Percentiles rank a stretch among this genome's conserved stretches.
Evolutionary conservation across 2,888 invertebrate species (phyloP).

Genomic region (Tigriopus californicus): DNA sequence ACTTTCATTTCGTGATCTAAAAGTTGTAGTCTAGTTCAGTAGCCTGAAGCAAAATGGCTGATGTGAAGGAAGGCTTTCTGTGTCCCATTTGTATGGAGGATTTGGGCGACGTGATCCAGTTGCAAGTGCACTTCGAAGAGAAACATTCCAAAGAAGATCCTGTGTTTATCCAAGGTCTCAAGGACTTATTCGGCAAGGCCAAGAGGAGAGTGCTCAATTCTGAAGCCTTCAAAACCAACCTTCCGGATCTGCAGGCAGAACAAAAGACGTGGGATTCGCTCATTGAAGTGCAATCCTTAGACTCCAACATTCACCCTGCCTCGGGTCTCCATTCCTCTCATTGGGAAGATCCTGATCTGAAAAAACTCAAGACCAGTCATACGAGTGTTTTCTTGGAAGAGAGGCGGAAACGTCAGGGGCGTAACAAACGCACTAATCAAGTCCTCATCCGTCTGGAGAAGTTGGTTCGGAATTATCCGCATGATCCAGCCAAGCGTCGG

Average conservation of each 20-base stretch:
- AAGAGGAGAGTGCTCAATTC: slow-evolving; percentile 62
- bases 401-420: slow-evolving; percentile 53
- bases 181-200: slow-evolving; percentile 47
- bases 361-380: slow-evolving; percentile 16
- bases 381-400: neutral
- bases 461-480: slow-evolving; percentile 58
- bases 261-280: neutral
- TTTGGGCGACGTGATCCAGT: slow-evolving; percentile 57
- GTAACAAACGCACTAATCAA: slow-evolving; percentile 86
- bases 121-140: slow-evolving; percentile 73
- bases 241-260: neutral
- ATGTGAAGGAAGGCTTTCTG: slow-evolving; percentile 74
- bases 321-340: slow-evolving; percentile 16
- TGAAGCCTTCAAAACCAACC: slow-evolving; percentile 34
- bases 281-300: slow-evolving; percentile 9
- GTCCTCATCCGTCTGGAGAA: slow-evolving; percentile 80
- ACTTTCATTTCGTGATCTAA: too few relatives aligned
- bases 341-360: slow-evolving; percentile 17
- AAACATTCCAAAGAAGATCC: slow-evolving; percentile 63
- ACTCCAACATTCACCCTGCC: slow-evolving; percentile 13
- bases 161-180: slow-evolving; percentile 35
- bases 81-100: slow-evolving; percentile 89
- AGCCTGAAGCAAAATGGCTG: slow-evolving; percentile 20
- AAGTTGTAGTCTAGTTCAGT: slow-evolving; percentile 15
- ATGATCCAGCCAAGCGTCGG: slow-evolving; percentile 25